Conservation (phyloP, 2,888 invertebrate species). For the Ormyrus thymus region DNA sequence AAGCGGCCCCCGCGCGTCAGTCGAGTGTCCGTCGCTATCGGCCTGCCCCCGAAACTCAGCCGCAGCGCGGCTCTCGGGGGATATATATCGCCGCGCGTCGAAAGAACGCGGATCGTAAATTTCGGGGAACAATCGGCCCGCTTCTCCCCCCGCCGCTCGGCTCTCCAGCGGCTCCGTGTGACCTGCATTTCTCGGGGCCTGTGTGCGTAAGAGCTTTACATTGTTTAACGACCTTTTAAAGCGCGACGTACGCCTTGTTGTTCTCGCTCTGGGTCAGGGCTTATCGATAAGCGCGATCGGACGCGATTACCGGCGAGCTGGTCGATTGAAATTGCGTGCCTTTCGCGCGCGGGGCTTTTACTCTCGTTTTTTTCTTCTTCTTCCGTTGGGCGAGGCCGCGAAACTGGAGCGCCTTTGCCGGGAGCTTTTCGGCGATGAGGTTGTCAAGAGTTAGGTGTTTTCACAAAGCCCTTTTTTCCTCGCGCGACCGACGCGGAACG, state of each 20-base stretch:
- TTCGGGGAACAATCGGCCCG: constrained; percentile 33
- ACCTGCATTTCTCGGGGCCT: constrained; percentile 24
- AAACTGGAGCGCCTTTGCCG: too few species aligned
- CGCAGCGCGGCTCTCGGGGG: too few species aligned
- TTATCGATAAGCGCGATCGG: constrained; percentile 10
- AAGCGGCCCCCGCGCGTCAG: constrained; percentile 6
- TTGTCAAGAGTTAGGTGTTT: background rate
- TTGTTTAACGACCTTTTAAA: constrained; percentile 41
- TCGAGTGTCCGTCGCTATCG: background rate
- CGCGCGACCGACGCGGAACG: too few species aligned
- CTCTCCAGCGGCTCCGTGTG: background rate
- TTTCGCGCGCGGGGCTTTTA: too few species aligned
- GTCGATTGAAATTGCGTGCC: background rate
- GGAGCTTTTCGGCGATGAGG: constrained; percentile 8
- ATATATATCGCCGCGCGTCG: background rate
- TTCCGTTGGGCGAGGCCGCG: too few species aligned
- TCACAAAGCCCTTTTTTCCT: too few species aligned
- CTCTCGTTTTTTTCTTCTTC: too few species aligned
- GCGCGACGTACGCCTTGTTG: constrained; percentile 14
- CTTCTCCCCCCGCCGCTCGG: too few species aligned
- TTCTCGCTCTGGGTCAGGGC: constrained; percentile 37
- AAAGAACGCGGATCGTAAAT: constrained; percentile 44
- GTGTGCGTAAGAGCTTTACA: constrained; percentile 5
- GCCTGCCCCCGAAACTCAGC: too few species aligned
- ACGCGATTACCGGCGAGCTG: background rate